Base-by-base conservation (phyloP, 2,888 invertebrate species). In the Habrosyne pyritoides region DNA sequence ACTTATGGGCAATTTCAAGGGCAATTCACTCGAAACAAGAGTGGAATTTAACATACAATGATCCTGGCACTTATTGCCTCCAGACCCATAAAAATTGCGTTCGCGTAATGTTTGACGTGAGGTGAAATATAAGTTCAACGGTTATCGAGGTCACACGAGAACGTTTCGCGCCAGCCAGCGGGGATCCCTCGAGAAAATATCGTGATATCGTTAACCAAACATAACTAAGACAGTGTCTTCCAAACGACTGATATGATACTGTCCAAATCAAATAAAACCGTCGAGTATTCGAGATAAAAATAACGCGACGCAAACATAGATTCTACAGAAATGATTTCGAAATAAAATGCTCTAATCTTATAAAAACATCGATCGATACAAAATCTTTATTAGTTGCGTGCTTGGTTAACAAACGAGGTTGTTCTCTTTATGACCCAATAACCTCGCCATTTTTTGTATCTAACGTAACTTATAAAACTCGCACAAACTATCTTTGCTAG, bases 311-410 rank as follows among this genome's bases (percentile, higher is more conserved):
- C 42, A 18, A 18, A 7, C 18, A n/a, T 42, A 42, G 42, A 18
- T 14, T 14, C n/a, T 6, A 36, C 14, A 36, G 6, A 7, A 12
- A 12, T 33, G 12, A 14, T 36, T 42, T 42, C 18, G 42, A 42
- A 42, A 42, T 42, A 42, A 18, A 18, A 18, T 7, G 6, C n/a
- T 50, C 10, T 28, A 30, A 28, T 50, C 50, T 50, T 8, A 21
- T 10, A 50, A 10, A 21, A 10, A 10, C 21, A 50, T 50, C 50
- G 50, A 10, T 21, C 50, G 21, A 50, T 50, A 50, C 10, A 50
- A 49, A 28, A 50, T 50, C 50, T 28, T 50, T 28, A 50, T 18
- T 50, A 30, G 50, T 50, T 50, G 50, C 50, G 50, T 50, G 50
- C 18, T 10, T 10, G 21, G 10, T 50, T 28, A 50, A 50, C 50